Percentiles rank a stretch among this genome's conserved stretches.
Evolutionary conservation across 2,113 vertebrate genomes (phyloP).

Genomic region (Embiotoca jacksoni): DNA sequence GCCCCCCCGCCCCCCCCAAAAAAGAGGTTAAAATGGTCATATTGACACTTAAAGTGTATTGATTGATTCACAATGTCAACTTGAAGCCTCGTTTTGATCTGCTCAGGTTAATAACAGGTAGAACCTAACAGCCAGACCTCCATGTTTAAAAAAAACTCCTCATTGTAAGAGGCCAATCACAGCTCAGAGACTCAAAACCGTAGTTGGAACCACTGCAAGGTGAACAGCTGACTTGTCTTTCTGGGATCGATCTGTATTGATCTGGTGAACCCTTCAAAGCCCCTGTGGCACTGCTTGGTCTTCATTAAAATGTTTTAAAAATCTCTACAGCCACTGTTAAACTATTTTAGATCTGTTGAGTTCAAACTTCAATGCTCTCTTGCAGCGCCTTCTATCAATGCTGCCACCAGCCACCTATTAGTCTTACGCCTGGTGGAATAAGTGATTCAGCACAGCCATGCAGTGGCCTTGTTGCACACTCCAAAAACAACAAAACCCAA

Average conservation of each 20-base stretch:
- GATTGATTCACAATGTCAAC: too few relatives aligned
- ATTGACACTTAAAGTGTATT: too few relatives aligned
- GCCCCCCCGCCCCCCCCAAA: too few relatives aligned
- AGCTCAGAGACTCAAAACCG: too few relatives aligned
- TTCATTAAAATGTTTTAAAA: background rate
- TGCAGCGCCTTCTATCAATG: conserved; percentile 11
- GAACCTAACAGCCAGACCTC: too few relatives aligned
- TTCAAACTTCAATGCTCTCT: conserved; percentile 6
- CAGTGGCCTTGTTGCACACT: conserved; percentile 33
- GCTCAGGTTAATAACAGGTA: too few relatives aligned
- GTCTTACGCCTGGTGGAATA: conserved; percentile 26
- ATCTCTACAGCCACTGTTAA: background rate
- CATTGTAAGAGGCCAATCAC: too few relatives aligned
- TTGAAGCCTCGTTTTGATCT: too few relatives aligned
- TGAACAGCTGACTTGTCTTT: background rate
- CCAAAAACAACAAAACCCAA: conserved; percentile 53
- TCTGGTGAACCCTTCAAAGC: background rate
- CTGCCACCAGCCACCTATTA: conserved; percentile 23
- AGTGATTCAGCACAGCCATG: conserved; percentile 19
- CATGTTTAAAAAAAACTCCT: too few relatives aligned
- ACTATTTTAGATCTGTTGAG: background rate
- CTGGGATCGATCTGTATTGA: background rate
- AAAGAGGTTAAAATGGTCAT: too few relatives aligned
- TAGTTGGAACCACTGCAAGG: too few relatives aligned
- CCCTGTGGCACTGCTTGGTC: background rate